Evolutionary conservation across 2,888 invertebrate species (phyloP).

Genomic region (Labia minor): DNA sequence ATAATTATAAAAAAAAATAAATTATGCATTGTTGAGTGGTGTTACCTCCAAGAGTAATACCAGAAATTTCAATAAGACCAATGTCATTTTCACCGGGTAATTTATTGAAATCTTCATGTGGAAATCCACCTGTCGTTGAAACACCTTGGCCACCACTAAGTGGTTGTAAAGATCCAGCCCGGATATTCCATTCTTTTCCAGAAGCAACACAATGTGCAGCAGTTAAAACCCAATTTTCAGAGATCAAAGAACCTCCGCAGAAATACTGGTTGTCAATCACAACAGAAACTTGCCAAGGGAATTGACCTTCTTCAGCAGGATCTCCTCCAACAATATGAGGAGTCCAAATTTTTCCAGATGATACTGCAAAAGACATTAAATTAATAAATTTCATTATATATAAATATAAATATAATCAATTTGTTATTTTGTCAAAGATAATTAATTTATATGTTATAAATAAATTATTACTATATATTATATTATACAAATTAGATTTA

Average conservation of each 20-base stretch:
- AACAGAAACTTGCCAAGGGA: conserved; percentile 18
- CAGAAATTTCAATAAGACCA: background rate
- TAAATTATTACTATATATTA: too few species aligned
- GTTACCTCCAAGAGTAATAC: background rate
- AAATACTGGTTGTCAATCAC: conserved; percentile 14
- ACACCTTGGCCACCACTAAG: background rate
- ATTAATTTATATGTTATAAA: too few species aligned
- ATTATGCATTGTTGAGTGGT: too few species aligned
- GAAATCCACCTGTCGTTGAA: background rate
- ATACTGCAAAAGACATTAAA: too few species aligned
- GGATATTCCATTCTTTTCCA: background rate
- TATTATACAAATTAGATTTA: too few species aligned
- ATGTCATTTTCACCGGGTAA: background rate
- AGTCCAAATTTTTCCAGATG: background rate
- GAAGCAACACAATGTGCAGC: conserved; percentile 5
- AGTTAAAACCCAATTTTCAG: conserved; percentile 17
- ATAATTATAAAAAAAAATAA: too few species aligned
- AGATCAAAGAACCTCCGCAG: conserved; percentile 18
- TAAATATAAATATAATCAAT: too few species aligned
- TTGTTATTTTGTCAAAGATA: too few species aligned
- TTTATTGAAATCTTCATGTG: background rate
- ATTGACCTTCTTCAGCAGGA: conserved; percentile 14
- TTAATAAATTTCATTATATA: too few species aligned
- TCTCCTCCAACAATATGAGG: background rate
- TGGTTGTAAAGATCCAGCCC: background rate